Evolutionary conservation across 2,888 invertebrate genomes (phyloP).

Genomic region (Ochlodes sylvanus): DNA sequence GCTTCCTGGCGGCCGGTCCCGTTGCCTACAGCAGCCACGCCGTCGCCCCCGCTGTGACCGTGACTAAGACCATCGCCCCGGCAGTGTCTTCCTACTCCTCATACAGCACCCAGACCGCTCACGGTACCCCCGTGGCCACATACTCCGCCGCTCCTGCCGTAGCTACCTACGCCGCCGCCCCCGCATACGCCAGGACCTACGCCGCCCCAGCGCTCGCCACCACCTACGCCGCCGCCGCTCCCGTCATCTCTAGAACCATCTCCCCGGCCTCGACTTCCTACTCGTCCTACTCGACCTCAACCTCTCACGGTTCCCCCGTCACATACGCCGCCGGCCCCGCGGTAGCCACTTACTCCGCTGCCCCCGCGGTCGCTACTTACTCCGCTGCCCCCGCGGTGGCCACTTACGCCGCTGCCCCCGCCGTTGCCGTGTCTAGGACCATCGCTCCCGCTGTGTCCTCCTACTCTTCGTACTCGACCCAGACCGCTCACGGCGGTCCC

Average conservation of each 20-base stretch:
- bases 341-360: conserved; percentile 45
- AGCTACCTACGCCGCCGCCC: conserved; percentile 56
- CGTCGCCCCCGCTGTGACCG: conserved; percentile 64
- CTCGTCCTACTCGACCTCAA: conserved; percentile 60
- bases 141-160: conserved; percentile 56
- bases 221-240: conserved; percentile 51
- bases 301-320: conserved; percentile 59
- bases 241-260: conserved; percentile 57
- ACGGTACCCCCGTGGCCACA: conserved; percentile 56
- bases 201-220: conserved; percentile 60
- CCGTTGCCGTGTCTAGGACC: conserved; percentile 53
- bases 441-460: conserved; percentile 46
- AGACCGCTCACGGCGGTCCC: conserved; percentile 51
- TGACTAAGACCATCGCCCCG: conserved; percentile 69
- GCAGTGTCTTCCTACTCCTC: conserved; percentile 61
- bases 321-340: conserved; percentile 75
- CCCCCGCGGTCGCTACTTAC: conserved; percentile 55
- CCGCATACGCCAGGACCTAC: conserved; percentile 51
- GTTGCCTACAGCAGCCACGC: conserved; percentile 78
- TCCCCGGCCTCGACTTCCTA: conserved; percentile 59
- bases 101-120: conserved; percentile 57
- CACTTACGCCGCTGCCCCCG: conserved; percentile 46
- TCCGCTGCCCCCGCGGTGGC: conserved; percentile 72
- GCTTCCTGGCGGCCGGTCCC: conserved; percentile 75
- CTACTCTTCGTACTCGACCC: conserved; percentile 50